phyloP scores from a whole-genome alignment of 2,113 vertebrate genomes.

The Stigmatopora argus region DNA sequence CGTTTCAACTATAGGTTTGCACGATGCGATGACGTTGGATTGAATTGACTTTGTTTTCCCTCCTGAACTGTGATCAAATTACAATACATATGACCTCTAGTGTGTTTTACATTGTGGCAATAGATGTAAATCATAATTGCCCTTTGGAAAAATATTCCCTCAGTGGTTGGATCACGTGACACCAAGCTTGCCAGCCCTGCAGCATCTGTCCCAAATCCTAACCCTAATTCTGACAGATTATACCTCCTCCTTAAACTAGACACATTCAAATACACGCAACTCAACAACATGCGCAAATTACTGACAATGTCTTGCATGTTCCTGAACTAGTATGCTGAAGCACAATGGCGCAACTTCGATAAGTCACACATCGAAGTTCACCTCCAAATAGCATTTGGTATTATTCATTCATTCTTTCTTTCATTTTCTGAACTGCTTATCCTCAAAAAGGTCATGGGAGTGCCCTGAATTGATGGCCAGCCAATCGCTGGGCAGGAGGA shows the following conservation, averaged over 20 bases:
- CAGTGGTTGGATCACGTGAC: constrained; percentile 19
- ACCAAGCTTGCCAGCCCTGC: constrained; percentile 8
- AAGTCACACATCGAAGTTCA: neutral
- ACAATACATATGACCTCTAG: too few species aligned
- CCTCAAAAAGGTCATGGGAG: too few species aligned
- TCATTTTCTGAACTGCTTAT: too few species aligned
- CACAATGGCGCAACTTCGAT: neutral
- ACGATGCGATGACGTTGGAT: neutral
- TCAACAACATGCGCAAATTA: constrained; percentile 6
- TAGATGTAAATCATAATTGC: neutral
- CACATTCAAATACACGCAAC: constrained; percentile 18
- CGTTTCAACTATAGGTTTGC: neutral
- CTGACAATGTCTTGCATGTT: constrained; percentile 29
- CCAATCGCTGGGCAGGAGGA: too few species aligned
- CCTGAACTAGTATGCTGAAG: neutral
- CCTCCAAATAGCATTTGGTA: neutral
- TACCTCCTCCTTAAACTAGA: constrained; percentile 29
- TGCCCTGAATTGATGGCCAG: too few species aligned
- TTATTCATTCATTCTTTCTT: too few species aligned
- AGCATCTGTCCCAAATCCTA: constrained; percentile 47
- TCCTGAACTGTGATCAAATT: neutral
- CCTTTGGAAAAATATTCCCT: constrained; percentile 10
- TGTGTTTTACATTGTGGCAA: too few species aligned
- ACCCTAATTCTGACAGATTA: constrained; percentile 49
- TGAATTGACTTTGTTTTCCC: neutral